Percentiles rank a stretch among this genome's conserved stretches.
These are phyloP conservation scores for Leptinotarsa defecta DNA, from an alignment of 1,140 invertebrate genomes.

Conservation along the genomic window DNA sequence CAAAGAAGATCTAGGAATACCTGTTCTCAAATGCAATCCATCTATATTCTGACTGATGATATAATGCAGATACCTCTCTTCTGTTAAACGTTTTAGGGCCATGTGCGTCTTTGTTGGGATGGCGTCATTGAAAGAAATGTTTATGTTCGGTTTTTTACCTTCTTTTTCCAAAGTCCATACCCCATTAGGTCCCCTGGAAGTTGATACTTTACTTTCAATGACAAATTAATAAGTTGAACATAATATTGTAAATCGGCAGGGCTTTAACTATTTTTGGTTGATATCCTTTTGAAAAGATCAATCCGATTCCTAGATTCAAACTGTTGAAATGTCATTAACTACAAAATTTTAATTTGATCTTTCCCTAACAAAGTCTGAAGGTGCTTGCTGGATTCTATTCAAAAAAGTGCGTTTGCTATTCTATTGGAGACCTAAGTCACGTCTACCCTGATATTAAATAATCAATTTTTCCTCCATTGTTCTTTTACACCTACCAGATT, in stretches of 20 bases:
- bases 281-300: constrained; percentile 4
- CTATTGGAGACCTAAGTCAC: no score
- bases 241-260: neutral
- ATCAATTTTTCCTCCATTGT: no score
- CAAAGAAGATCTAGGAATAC: constrained; percentile 76
- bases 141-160: constrained; percentile 83
- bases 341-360: no score
- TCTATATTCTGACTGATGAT: constrained; percentile 98
- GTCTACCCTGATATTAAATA: no score
- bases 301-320: no score
- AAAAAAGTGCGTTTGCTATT: no score
- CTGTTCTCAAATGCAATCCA: constrained; percentile 92
- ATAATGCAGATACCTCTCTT: constrained; percentile 78
- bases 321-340: no score
- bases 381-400: no score
- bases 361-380: no score
- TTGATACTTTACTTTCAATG: constrained; percentile 17
- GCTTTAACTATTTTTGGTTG: constrained; percentile 6
- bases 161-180: constrained; percentile 97
- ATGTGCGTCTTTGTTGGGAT: constrained; percentile 93
- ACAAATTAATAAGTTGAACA: neutral
- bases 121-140: constrained; percentile 90
- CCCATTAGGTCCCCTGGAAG: constrained; percentile 86
- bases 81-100: constrained; percentile 83
- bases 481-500: no score